Evolutionary conservation across 1,140 invertebrate species (phyloP).

Genomic region (Macrobrachium rosenbergii): DNA sequence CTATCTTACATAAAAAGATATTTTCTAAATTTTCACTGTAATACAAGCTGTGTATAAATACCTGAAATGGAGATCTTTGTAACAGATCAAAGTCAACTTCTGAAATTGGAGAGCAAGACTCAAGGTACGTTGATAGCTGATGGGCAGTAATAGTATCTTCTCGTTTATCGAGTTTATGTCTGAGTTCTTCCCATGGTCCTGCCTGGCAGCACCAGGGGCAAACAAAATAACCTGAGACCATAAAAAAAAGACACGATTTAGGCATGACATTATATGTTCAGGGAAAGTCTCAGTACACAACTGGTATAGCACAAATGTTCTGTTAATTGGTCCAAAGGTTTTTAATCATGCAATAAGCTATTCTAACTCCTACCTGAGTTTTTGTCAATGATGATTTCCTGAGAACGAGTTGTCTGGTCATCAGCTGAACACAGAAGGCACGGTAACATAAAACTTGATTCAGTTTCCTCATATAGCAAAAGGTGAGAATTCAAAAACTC

Average conservation of each 20-base stretch:
- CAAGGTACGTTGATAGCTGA: slow-evolving; percentile 8
- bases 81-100: background rate
- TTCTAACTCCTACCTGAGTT: slow-evolving; percentile 21
- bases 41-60: background rate
- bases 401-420: background rate
- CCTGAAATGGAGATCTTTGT: slow-evolving; percentile 28
- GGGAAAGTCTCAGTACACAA: no score
- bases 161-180: slow-evolving; percentile 10
- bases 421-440: slow-evolving; percentile 39
- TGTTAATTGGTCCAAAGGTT: no score
- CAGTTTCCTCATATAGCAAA: slow-evolving; percentile 39
- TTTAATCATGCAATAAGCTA: background rate
- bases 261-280: no score
- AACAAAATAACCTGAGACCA: slow-evolving; percentile 31
- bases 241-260: background rate
- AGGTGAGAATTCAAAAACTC: slow-evolving; percentile 33
- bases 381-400: slow-evolving; percentile 51
- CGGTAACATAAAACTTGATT: slow-evolving; percentile 37
- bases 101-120: slow-evolving; percentile 12
- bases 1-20: no score
- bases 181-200: slow-evolving; percentile 36
- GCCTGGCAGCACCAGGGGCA: slow-evolving; percentile 37
- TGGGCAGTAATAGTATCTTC: background rate
- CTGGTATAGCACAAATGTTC: no score
- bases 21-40: background rate